These are phyloP conservation scores for Phoenicopterus ruber DNA, from an alignment of 2,113 vertebrate genomes.

Conservation along the genomic window DNA sequence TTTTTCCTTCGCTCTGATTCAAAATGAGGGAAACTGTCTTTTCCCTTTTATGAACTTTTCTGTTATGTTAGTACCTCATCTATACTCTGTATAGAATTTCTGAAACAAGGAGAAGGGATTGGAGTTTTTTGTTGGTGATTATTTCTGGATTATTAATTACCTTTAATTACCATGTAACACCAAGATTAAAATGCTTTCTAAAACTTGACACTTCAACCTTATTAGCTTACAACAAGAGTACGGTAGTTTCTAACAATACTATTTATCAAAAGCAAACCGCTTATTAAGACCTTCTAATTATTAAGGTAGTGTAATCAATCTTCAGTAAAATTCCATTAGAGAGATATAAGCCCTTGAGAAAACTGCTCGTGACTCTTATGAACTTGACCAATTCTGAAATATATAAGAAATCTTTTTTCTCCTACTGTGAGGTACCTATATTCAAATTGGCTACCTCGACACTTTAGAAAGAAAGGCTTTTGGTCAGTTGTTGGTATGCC, in stretches of 20 bases:
- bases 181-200: constrained; percentile 59
- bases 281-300: constrained; percentile 74
- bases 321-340: constrained; percentile 62
- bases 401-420: background rate
- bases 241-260: constrained; percentile 40
- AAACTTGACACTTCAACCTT: constrained; percentile 66
- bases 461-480: background rate
- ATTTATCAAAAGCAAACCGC: constrained; percentile 69
- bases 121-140: background rate
- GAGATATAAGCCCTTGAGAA: constrained; percentile 57
- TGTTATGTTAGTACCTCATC: background rate
- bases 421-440: background rate
- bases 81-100: background rate
- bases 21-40: background rate
- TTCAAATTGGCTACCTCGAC: background rate
- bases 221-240: constrained; percentile 57
- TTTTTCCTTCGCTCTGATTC: background rate
- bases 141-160: constrained; percentile 59
- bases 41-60: background rate
- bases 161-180: constrained; percentile 38
- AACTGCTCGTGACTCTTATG: constrained; percentile 31
- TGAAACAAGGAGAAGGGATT: background rate
- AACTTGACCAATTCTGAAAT: constrained; percentile 38
- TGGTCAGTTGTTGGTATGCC: background rate
- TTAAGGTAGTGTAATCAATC: constrained; percentile 70